Evolutionary conservation across 2,113 vertebrate genomes (phyloP).

Genomic region (Blennius ocellaris): DNA sequence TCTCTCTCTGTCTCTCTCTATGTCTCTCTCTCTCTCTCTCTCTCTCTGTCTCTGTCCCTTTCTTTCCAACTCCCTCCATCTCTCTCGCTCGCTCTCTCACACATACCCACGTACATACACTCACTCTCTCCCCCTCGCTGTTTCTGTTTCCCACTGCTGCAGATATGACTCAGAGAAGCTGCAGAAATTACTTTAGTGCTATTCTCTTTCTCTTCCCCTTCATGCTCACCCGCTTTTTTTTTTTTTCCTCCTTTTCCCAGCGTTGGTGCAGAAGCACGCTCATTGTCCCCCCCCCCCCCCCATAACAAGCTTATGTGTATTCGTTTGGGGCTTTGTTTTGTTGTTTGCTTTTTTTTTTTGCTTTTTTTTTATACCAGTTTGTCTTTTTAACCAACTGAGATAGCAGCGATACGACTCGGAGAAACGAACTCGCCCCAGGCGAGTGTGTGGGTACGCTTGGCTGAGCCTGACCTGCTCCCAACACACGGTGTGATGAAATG

Average conservation of each 20-base stretch:
- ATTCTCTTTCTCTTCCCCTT: conserved; percentile 55
- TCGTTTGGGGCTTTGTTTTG: neutral
- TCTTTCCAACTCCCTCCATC: conserved; percentile 6
- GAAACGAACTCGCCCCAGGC: conserved; percentile 39
- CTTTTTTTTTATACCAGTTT: too few relatives aligned
- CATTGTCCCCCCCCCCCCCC: conserved; percentile 4
- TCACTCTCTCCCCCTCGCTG: conserved; percentile 68
- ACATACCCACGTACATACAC: conserved; percentile 67
- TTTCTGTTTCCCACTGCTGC: conserved; percentile 78
- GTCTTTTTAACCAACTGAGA: neutral
- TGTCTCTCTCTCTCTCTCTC: conserved; percentile 4
- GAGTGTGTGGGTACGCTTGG: conserved; percentile 61
- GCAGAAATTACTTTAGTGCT: conserved; percentile 76
- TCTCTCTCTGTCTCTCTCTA: conserved; percentile 8
- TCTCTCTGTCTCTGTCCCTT: conserved; percentile 4
- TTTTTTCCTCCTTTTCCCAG: neutral
- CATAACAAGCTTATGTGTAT: neutral
- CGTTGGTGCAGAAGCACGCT: conserved; percentile 15
- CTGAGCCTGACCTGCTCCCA: conserved; percentile 58
- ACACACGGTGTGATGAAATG: conserved; percentile 38
- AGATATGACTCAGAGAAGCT: conserved; percentile 83
- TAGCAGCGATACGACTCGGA: conserved; percentile 14
- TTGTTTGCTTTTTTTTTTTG: too few relatives aligned
- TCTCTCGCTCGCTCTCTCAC: conserved; percentile 37
- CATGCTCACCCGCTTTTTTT: conserved; percentile 23